A percentile compares a stretch with the other conserved stretches of the same genome.
Conservation (phyloP, 2,888 invertebrate genomes). For the Adelognathus sp. region DNA sequence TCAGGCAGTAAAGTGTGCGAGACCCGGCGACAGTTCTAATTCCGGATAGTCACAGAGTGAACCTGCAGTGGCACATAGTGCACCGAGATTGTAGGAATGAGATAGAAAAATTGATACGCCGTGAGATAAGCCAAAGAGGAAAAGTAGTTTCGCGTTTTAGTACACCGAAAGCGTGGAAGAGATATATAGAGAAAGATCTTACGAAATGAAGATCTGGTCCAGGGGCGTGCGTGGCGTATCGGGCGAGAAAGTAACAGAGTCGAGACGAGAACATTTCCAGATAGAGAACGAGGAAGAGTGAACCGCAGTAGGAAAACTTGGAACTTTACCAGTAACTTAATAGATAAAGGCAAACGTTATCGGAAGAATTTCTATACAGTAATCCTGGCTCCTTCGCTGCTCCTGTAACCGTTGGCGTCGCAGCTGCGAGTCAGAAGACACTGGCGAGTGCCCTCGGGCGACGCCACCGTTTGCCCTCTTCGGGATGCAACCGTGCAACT, state of each 20-base stretch:
- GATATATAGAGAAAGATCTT: background rate
- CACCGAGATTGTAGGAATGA: background rate
- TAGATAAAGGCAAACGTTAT: slow-evolving; percentile 66
- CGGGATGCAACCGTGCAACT: background rate
- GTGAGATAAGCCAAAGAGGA: slow-evolving; percentile 20
- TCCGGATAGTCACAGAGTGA: background rate
- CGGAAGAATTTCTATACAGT: slow-evolving; percentile 55
- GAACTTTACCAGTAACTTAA: slow-evolving; percentile 62
- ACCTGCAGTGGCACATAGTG: background rate
- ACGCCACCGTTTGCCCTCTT: background rate
- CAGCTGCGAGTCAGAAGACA: slow-evolving; percentile 7
- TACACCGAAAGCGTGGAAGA: background rate
- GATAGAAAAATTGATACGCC: background rate
- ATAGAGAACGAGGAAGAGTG: slow-evolving; percentile 34
- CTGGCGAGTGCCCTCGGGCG: slow-evolving; percentile 12
- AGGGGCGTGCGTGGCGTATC: background rate
- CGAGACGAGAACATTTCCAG: background rate
- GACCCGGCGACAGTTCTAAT: background rate
- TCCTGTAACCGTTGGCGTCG: slow-evolving; percentile 38
- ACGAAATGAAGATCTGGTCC: slow-evolving; percentile 2
- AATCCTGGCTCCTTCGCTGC: slow-evolving; percentile 24
- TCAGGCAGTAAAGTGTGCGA: background rate
- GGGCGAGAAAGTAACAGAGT: slow-evolving; percentile 12
- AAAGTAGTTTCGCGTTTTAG: background rate
- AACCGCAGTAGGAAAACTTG: slow-evolving; percentile 46